Evolutionary conservation across 2,113 vertebrate species (phyloP), one percentile per base, ranked within the genome.

Genomic region (Vidua macroura): DNA sequence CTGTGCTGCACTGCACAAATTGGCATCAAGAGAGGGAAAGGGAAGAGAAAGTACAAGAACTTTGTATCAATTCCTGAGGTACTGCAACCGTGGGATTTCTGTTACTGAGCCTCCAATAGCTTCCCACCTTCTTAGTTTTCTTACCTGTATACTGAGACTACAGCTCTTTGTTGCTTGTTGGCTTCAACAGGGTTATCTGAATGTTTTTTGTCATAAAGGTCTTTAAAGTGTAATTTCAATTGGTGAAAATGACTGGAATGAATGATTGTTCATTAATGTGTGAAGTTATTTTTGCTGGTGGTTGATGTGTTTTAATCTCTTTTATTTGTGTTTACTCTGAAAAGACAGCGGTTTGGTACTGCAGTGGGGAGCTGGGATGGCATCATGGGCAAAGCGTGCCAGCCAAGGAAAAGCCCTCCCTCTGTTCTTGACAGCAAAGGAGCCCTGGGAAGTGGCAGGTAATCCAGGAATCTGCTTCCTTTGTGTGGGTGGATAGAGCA

Each of bases 281-380:
- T 25, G 27, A 68, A 33, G 28, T 64, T 44, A 19, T 85, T 73
- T 69, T 80, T 69, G 20, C 35, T 92, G 55, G 13, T 91, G 27
- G 31, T 33, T 51, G 31, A 9, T 89, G 43, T 56, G 23, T 88
- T 92, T 88, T 89, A 35, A 76, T 83, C 21, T 95, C 41, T 88
- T 58, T 75, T 67, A 11, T 84, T 35, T 64, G 66, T 91, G 33
- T 51, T 88, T 48, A 3, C 20, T 11, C 24, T 81, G 90, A 66
- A 27, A 95, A 99, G 99, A 93, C 49, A 97, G 95, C 0, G 98
- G 99, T 39, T 80, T 82, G 28, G 98, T 99, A 28, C 98, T 98
- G 97, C 99, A 99, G 93, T 99, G 99, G 99, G 99, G 99, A 56
- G 97, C 96, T n/a, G 99, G 99, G 43, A 98, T 99, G 97, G 97